Evolutionary conservation across 2,113 vertebrate genomes (phyloP).

Genomic region (Coptodon bakossiorum): DNA sequence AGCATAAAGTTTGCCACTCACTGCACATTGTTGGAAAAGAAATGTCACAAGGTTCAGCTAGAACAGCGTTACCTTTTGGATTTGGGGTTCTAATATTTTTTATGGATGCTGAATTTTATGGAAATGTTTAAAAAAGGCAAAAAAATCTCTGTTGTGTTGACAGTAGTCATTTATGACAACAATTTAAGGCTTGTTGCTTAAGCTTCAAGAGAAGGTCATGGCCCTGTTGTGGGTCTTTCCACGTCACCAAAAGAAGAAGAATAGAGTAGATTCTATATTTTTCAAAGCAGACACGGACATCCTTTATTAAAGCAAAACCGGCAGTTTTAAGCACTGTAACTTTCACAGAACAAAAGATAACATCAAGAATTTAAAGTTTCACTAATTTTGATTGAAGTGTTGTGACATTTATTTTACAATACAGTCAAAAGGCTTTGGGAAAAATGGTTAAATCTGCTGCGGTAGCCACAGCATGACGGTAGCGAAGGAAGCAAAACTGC

Average conservation of each 20-base stretch:
- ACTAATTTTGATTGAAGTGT: neutral
- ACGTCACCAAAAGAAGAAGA: neutral
- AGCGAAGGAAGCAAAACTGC: slow-evolving; percentile 5
- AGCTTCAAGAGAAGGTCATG: neutral
- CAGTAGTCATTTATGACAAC: neutral
- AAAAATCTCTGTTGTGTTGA: neutral
- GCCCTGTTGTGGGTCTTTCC: neutral
- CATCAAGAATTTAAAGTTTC: neutral
- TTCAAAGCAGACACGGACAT: neutral
- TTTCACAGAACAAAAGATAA: neutral
- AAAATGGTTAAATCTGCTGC: neutral
- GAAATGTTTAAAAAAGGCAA: neutral
- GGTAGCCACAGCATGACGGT: neutral
- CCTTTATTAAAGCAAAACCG: neutral
- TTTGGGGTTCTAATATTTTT: neutral
- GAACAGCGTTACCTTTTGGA: neutral
- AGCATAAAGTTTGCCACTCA: slow-evolving; percentile 1
- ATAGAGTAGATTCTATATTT: neutral
- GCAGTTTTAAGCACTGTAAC: neutral
- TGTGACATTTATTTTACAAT: neutral
- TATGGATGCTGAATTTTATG: neutral
- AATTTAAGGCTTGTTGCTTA: neutral
- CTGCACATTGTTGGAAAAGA: neutral
- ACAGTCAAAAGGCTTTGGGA: neutral
- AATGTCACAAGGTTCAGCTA: neutral